Evolutionary conservation across 2,888 invertebrate genomes (phyloP).

Genomic region (Mycogona germanica): DNA sequence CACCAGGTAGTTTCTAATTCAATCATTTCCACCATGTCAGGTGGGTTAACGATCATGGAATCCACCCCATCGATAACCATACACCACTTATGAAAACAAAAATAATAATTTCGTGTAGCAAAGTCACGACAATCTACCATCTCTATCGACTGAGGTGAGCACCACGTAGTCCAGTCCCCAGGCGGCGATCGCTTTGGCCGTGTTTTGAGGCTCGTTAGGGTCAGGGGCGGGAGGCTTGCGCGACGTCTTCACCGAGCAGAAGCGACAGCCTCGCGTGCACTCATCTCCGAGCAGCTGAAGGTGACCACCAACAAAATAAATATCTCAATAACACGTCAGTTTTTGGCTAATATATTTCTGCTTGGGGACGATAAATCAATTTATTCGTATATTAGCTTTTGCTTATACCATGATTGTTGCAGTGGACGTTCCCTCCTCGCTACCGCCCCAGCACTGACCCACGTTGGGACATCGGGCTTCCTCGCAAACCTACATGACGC

Average conservation of each 20-base stretch:
- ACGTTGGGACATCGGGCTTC: conserved; percentile 97
- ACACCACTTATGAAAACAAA: conserved; percentile 26
- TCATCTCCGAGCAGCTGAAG: conserved; percentile 91
- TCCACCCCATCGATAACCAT: too few species aligned
- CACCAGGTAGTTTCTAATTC: too few species aligned
- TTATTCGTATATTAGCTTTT: conserved; percentile 3
- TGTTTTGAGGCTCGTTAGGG: conserved; percentile 78
- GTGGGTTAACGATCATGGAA: too few species aligned
- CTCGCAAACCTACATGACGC: conserved; percentile 51
- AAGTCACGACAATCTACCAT: conserved; percentile 68
- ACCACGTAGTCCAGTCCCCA: conserved; percentile 98
- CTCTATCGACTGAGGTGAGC: conserved; percentile 94
- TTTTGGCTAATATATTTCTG: too few species aligned
- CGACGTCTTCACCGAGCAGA: conserved; percentile 97
- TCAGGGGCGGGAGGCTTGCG: conserved; percentile 79
- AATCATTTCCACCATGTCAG: too few species aligned
- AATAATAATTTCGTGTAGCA: not conserved
- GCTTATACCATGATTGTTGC: conserved; percentile 99
- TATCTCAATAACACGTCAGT: conserved; percentile 1
- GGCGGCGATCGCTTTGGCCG: conserved; percentile 77
- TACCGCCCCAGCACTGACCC: conserved; percentile 97
- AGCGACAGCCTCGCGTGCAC: conserved; percentile 94
- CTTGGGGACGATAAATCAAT: too few species aligned
- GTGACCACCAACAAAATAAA: not conserved
- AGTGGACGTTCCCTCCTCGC: conserved; percentile 87